A percentile compares a stretch with the other conserved stretches of the same genome.
Conservation (phyloP, 2,113 vertebrate species). For the Dipodomys merriami region DNA sequence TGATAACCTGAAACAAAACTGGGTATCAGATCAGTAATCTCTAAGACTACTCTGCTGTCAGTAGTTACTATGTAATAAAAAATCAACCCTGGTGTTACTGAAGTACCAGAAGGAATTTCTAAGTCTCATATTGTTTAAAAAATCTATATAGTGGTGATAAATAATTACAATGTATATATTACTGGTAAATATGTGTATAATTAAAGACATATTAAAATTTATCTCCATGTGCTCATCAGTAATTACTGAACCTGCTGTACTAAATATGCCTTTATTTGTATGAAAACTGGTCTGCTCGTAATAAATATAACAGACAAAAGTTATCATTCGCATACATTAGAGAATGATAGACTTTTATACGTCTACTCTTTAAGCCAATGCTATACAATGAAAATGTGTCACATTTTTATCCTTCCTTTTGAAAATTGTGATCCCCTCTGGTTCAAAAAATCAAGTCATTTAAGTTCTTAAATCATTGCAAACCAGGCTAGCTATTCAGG, state of each 20-base stretch:
- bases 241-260: not conserved
- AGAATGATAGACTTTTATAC: not conserved
- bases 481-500: not conserved
- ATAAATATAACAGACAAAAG: not conserved
- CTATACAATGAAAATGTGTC: not conserved
- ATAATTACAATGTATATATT: not conserved
- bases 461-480: conserved; percentile 8
- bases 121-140: not conserved
- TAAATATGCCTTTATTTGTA: not conserved
- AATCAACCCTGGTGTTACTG: not conserved
- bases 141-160: not conserved
- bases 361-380: not conserved
- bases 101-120: not conserved
- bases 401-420: not conserved
- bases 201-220: not conserved
- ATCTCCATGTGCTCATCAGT: not conserved
- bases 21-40: not conserved
- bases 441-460: conserved; percentile 16
- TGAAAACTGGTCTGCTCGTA: not conserved
- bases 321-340: not conserved
- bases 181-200: not conserved
- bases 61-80: not conserved
- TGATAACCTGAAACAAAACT: not conserved
- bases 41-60: not conserved
- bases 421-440: conserved; percentile 8